Conservation (phyloP, 64 coral and sea anemone species). For the Stichodactyla helianthus region DNA sequence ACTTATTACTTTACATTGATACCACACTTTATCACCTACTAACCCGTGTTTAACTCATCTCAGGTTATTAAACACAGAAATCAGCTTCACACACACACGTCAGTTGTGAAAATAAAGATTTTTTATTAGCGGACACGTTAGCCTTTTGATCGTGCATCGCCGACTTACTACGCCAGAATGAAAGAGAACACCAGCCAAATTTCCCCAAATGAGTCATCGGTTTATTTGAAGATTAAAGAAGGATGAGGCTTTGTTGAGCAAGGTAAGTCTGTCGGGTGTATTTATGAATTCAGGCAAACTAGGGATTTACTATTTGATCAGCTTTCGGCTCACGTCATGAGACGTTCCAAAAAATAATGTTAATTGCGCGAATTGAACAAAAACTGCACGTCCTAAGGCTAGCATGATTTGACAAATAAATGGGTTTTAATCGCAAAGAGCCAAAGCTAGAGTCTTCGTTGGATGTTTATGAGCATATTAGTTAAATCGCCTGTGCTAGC, state of each 20-base stretch:
- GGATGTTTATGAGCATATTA: neutral
- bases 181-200: neutral
- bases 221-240: neutral
- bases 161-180: neutral
- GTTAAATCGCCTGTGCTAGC: too few relatives aligned
- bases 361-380: neutral
- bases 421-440: neutral
- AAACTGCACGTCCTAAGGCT: neutral
- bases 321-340: neutral
- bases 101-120: neutral
- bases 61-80: neutral
- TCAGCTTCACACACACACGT: neutral
- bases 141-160: neutral
- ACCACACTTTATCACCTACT: neutral
- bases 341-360: neutral
- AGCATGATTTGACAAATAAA: neutral
- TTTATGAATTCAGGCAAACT: neutral
- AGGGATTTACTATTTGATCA: neutral
- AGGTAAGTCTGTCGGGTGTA: neutral
- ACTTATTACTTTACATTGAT: conserved; percentile 4
- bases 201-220: neutral
- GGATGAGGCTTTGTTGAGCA: neutral
- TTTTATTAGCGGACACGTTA: neutral
- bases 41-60: neutral
- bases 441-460: neutral